Percentiles rank a stretch among this genome's conserved stretches.
Evolutionary conservation across 2,888 invertebrate species (phyloP).

Genomic region (Sesia bembeciformis): DNA sequence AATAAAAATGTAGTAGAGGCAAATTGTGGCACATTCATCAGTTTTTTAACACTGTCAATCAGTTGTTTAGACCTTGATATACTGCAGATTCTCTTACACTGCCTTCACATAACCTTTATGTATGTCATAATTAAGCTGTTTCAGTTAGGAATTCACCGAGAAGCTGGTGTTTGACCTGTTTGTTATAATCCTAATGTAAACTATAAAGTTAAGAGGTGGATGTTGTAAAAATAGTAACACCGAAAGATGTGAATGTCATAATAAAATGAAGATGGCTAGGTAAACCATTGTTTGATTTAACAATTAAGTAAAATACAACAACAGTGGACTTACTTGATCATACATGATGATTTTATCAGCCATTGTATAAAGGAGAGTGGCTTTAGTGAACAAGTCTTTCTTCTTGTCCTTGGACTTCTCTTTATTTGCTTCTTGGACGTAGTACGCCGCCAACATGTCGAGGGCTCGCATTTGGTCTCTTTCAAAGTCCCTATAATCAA

Average conservation of each 20-base stretch:
- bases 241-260: no score
- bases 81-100: no score
- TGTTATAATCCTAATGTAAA: no score
- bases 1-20: not conserved
- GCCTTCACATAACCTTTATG: no score
- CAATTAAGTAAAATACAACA: not conserved
- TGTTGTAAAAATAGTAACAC: no score
- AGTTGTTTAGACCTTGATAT: no score
- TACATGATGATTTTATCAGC: slow-evolving; percentile 99
- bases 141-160: no score
- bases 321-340: slow-evolving; percentile 82
- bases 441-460: slow-evolving; percentile 98
- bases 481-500: slow-evolving; percentile 92
- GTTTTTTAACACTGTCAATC: no score
- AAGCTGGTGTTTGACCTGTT: no score
- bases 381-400: slow-evolving; percentile 95
- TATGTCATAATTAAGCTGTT: no score
- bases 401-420: slow-evolving; percentile 97
- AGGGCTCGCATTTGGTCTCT: slow-evolving; percentile 98
- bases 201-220: no score
- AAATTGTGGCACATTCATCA: not conserved
- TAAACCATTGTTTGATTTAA: not conserved
- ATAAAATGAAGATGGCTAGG: no score
- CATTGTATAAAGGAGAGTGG: slow-evolving; percentile 96
- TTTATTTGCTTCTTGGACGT: slow-evolving; percentile 95